Percentiles rank a stretch among this genome's conserved stretches.
Evolutionary conservation across 2,888 invertebrate genomes (phyloP).

Genomic region (Aleiodes leptofemur): DNA sequence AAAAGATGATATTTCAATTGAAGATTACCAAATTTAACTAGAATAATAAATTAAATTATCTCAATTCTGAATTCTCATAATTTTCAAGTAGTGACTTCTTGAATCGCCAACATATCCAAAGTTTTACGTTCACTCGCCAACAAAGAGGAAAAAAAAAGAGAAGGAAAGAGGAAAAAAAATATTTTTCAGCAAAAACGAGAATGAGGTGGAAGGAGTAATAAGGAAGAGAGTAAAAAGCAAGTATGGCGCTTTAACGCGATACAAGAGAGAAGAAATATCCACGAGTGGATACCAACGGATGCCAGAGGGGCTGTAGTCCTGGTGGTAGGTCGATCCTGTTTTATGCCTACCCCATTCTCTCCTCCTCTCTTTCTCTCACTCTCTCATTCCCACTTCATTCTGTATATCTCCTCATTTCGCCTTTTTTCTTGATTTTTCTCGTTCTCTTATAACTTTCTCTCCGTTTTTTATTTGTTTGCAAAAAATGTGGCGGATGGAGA

Average conservation of each 20-base stretch:
- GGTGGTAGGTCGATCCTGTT: slow-evolving; percentile 48
- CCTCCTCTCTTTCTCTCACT: slow-evolving; percentile 32
- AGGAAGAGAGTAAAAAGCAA: slow-evolving; percentile 17
- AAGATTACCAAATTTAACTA: background rate
- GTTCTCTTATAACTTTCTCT: slow-evolving; percentile 54
- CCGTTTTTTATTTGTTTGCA: slow-evolving; percentile 21
- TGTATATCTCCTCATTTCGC: slow-evolving; percentile 45
- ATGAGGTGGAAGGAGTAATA: slow-evolving; percentile 33
- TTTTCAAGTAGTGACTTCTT: slow-evolving; percentile 9
- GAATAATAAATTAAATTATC: background rate
- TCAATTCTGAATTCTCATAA: slow-evolving; percentile 19
- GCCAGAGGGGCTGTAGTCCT: slow-evolving; percentile 42
- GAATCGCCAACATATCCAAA: slow-evolving; percentile 37
- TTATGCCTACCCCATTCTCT: slow-evolving; percentile 53
- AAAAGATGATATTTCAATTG: too few relatives aligned
- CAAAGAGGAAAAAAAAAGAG: slow-evolving; percentile 19
- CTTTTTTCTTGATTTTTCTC: slow-evolving; percentile 56
- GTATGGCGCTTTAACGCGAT: slow-evolving; percentile 27
- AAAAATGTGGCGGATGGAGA: background rate
- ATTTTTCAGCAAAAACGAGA: slow-evolving; percentile 19
- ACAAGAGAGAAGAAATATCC: slow-evolving; percentile 35
- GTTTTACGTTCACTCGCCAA: slow-evolving; percentile 34
- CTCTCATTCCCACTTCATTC: slow-evolving; percentile 36
- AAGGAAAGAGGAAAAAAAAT: background rate
- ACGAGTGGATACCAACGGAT: slow-evolving; percentile 48